A percentile compares a stretch with the other conserved stretches of the same genome.
Conservation (phyloP, 2,888 invertebrate species). For the Laspeyria flexula region DNA sequence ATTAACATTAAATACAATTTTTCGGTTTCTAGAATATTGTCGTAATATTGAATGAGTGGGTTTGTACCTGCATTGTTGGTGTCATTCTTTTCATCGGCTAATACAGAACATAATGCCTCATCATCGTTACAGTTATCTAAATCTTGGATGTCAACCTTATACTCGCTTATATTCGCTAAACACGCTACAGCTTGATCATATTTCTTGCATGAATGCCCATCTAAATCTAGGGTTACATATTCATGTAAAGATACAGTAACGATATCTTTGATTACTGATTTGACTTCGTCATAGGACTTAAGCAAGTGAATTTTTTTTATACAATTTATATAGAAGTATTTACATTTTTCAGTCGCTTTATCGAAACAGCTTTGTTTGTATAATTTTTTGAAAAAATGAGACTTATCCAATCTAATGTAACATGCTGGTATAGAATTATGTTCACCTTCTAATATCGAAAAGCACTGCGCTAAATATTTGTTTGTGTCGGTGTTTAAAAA, state of each 20-base stretch:
- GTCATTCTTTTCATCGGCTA: neutral
- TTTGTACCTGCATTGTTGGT: neutral
- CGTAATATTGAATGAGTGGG: too few relatives aligned
- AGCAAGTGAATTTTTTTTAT: constrained; percentile 15
- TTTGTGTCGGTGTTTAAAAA: constrained; percentile 19
- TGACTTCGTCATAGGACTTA: constrained; percentile 19
- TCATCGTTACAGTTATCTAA: constrained; percentile 5
- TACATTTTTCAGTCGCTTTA: constrained; percentile 18
- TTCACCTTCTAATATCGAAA: constrained; percentile 14
- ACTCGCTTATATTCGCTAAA: neutral
- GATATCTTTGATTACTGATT: constrained; percentile 21
- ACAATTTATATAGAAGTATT: constrained; percentile 22
- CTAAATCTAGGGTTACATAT: constrained; percentile 2
- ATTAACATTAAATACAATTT: neutral
- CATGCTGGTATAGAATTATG: constrained; percentile 9
- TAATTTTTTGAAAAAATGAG: constrained; percentile 23
- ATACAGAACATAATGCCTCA: constrained; percentile 2
- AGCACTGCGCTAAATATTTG: constrained; percentile 17
- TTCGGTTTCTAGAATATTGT: too few relatives aligned
- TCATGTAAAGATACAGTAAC: constrained; percentile 15
- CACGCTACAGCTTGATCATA: too few relatives aligned
- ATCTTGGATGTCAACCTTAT: constrained; percentile 5
- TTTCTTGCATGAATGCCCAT: neutral
- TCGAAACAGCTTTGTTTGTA: constrained; percentile 21
- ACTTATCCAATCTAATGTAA: constrained; percentile 23